phyloP scores from a whole-genome alignment of 2,888 invertebrate species.

The Zaprionus bogoriensis region DNA sequence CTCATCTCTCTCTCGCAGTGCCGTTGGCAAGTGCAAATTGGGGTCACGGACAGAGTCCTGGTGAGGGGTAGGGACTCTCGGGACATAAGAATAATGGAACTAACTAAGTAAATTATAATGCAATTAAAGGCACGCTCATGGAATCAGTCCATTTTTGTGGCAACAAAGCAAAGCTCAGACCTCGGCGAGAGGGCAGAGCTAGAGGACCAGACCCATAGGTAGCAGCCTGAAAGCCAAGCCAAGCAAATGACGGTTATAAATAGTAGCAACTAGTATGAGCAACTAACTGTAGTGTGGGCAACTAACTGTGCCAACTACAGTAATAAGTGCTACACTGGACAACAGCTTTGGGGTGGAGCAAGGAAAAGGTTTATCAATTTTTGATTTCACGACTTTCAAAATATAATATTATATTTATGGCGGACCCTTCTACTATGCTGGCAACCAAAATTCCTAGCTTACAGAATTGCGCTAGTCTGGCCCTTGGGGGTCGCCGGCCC shows the following conservation, averaged over 20 bases:
- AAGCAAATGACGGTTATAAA: neutral
- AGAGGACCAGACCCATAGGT: neutral
- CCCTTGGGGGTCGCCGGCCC: constrained; percentile 3
- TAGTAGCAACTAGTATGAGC: neutral
- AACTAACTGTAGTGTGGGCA: too few relatives aligned
- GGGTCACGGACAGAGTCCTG: neutral
- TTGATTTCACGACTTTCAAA: too few relatives aligned
- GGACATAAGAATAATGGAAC: too few relatives aligned
- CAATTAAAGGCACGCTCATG: constrained; percentile 43
- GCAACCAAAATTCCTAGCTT: neutral
- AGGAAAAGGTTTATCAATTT: too few relatives aligned
- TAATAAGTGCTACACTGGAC: too few relatives aligned
- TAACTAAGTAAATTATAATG: constrained; percentile 26
- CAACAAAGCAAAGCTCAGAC: constrained; percentile 10
- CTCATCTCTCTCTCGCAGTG: neutral
- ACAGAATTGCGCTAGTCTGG: too few relatives aligned
- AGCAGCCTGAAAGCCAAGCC: neutral
- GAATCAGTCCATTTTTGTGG: constrained; percentile 23
- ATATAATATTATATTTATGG: too few relatives aligned
- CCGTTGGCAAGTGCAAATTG: neutral
- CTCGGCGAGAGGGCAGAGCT: neutral
- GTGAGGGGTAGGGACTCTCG: too few relatives aligned
- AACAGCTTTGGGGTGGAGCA: too few relatives aligned
- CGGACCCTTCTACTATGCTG: too few relatives aligned
- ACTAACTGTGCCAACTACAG: too few relatives aligned